Evolutionary conservation across 2,888 invertebrate species (phyloP).

Genomic region (Catocala nupta): DNA sequence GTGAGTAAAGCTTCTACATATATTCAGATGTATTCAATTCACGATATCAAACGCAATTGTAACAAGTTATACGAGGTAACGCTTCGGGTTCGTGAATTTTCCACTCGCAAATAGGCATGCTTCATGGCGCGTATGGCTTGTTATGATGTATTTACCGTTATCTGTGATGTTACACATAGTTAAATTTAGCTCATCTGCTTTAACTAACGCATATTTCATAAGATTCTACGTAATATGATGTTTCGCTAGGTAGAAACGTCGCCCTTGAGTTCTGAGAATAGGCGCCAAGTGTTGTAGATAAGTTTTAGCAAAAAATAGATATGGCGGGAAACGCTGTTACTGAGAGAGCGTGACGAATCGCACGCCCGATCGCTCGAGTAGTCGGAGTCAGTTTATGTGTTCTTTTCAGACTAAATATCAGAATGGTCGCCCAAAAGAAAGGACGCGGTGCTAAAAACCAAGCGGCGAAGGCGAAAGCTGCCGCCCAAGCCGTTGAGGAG

Average conservation of each 20-base stretch:
- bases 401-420: slow-evolving; percentile 59
- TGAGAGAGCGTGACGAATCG: slow-evolving; percentile 51
- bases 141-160: slow-evolving; percentile 71
- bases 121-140: slow-evolving; percentile 75
- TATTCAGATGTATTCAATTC: slow-evolving; percentile 11
- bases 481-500: slow-evolving; percentile 66
- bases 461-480: slow-evolving; percentile 73
- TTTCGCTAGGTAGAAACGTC: slow-evolving; percentile 65
- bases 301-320: slow-evolving; percentile 59
- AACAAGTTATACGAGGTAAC: slow-evolving; percentile 48
- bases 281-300: slow-evolving; percentile 71
- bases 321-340: slow-evolving; percentile 71
- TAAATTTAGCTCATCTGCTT: slow-evolving; percentile 48
- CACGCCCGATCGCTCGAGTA: slow-evolving; percentile 44
- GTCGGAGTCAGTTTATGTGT: slow-evolving; percentile 43
- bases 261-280: slow-evolving; percentile 76
- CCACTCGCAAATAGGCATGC: slow-evolving; percentile 77
- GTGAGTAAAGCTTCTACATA: slow-evolving; percentile 58
- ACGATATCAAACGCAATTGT: slow-evolving; percentile 28
- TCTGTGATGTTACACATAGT: slow-evolving; percentile 45
- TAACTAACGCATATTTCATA: slow-evolving; percentile 38
- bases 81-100: slow-evolving; percentile 72
- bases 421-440: slow-evolving; percentile 82
- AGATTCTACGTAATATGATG: slow-evolving; percentile 49
- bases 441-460: slow-evolving; percentile 81